Evolutionary conservation across 2,888 invertebrate genomes (phyloP), one percentile per base, ranked within the genome.

Genomic region (Agrochola macilenta): DNA sequence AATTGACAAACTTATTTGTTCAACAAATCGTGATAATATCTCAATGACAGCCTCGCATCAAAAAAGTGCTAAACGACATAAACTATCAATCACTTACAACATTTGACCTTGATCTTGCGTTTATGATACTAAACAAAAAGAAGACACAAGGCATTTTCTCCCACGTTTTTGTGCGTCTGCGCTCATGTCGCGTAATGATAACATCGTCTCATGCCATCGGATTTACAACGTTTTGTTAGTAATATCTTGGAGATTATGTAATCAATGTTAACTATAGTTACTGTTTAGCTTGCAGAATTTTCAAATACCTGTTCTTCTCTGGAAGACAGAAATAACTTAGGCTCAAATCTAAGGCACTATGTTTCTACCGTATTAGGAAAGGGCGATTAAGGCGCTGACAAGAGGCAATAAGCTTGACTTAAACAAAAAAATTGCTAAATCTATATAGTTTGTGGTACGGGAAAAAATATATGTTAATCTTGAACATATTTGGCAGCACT

Each of bases 121-220:
- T 74, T 75, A 84, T 83, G 84, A 85, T 86, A 80, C 69, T 63
- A 78, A 83, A 81, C 74, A 90, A 89, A 89, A 88, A 91, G 91
- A 90, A 90, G 88, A 30, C 79, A 89, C 86, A 87, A 89, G 87
- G 86, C 74, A 78, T 86, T 85, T 91, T 86, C 86, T 91, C 93
- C 89, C 93, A 93, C 93, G 93, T 92, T 93, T 93, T 93, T 93
- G 87, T 91, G 79, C 58, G 84, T 86, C 86, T 87, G 87, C 74
- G 54, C 69, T 65, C 91, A 92, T 89, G 88, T 85, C 89, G 84
- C 84, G 85, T 91, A 89, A 90, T 86, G 90, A 90, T 91, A 90
- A 85, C 84, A 89, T 87, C 87, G 72, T 74, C 68, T 72, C 76
- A 79, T 84, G 73, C 66, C 64, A 79, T 79, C 63, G 49, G 52